Evolutionary conservation across 2,888 invertebrate species (phyloP).

Genomic region (Plutella xylostella): DNA sequence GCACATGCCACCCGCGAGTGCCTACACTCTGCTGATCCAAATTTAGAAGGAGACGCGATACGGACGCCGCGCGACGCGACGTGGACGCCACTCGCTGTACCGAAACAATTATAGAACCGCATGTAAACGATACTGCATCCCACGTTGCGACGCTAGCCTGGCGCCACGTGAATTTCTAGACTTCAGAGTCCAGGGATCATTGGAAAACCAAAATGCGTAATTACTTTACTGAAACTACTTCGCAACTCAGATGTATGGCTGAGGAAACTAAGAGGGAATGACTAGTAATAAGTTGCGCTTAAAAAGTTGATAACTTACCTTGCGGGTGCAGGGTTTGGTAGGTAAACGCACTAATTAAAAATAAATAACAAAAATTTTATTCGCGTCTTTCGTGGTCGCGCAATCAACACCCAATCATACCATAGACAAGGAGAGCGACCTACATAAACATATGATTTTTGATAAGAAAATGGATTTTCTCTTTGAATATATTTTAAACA

Average conservation of each 20-base stretch:
- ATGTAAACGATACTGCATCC: slow-evolving; percentile 57
- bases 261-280: neutral
- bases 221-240: slow-evolving; percentile 8
- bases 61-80: no score
- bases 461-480: slow-evolving; percentile 14
- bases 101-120: slow-evolving; percentile 63
- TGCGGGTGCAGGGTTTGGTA: slow-evolving; percentile 32
- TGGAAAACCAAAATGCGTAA: slow-evolving; percentile 44
- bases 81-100: slow-evolving; percentile 31
- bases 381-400: slow-evolving; percentile 53
- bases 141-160: slow-evolving; percentile 23
- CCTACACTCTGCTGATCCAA: slow-evolving; percentile 49
- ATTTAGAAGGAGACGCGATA: slow-evolving; percentile 51
- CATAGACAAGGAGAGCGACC: slow-evolving; percentile 55
- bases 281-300: no score
- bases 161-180: slow-evolving; percentile 24
- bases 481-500: no score
- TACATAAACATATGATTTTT: slow-evolving; percentile 63
- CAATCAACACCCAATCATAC: slow-evolving; percentile 59
- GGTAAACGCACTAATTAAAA: slow-evolving; percentile 46
- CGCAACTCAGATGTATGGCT: neutral
- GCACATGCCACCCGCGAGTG: slow-evolving; percentile 37
- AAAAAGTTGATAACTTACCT: slow-evolving; percentile 46
- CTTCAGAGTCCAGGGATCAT: slow-evolving; percentile 25
- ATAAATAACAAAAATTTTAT: slow-evolving; percentile 61